These are phyloP conservation scores for Gymnorhina tibicen DNA, from an alignment of 2,113 vertebrate genomes.

Conservation along the genomic window DNA sequence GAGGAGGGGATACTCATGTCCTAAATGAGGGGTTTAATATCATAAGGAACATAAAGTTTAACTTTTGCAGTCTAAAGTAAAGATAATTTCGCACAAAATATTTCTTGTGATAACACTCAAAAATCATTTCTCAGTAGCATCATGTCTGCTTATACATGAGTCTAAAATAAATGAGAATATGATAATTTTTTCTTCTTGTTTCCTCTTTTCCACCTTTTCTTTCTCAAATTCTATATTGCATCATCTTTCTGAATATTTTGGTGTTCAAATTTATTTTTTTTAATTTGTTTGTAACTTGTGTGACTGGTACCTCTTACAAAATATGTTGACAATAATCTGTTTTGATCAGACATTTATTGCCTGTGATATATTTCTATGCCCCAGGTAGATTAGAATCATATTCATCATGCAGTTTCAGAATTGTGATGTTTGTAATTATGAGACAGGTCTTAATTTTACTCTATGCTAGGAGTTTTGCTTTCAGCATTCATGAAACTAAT, in stretches of 20 bases:
- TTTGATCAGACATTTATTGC: not conserved
- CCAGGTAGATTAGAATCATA: not conserved
- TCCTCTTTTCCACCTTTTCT: not conserved
- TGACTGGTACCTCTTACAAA: not conserved
- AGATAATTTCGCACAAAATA: not conserved
- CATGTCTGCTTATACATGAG: rapidly evolving
- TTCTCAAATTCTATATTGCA: not conserved
- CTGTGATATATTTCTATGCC: not conserved
- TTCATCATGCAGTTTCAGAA: not conserved
- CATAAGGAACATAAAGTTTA: not conserved
- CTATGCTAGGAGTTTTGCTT: not conserved
- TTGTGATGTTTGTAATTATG: not conserved
- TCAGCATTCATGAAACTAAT: not conserved
- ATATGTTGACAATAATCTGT: not conserved
- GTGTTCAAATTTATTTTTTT: not conserved
- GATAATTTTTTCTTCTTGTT: not conserved
- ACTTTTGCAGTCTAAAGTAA: not conserved
- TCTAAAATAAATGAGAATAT: not conserved
- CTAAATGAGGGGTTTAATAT: not conserved
- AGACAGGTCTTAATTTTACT: not conserved
- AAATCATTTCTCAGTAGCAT: not conserved
- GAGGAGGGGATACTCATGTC: not conserved
- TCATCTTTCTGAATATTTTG: not conserved
- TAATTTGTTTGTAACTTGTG: not conserved
- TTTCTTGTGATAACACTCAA: not conserved